phyloP scores from a whole-genome alignment of 2,113 vertebrate genomes.

The Globicephala melas region DNA sequence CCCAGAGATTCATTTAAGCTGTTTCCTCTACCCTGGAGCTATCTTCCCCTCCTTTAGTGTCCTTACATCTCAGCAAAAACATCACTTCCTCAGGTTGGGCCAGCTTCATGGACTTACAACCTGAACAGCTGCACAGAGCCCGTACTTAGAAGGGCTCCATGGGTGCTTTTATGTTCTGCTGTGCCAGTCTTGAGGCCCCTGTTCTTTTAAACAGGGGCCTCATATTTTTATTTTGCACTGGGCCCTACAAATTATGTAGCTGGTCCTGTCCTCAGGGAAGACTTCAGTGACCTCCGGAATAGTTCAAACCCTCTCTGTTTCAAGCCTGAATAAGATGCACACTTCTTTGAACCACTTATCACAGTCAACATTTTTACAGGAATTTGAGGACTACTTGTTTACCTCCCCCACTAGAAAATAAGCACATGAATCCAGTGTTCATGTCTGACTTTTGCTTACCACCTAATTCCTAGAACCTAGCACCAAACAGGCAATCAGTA shows the following conservation, averaged over 20 bases:
- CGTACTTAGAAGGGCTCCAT: neutral
- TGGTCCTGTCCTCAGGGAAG: neutral
- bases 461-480: neutral
- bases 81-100: neutral
- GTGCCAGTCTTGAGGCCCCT: neutral
- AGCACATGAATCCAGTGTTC: neutral
- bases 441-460: neutral
- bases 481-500: neutral
- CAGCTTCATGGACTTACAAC: neutral
- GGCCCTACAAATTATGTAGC: neutral
- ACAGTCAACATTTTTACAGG: neutral
- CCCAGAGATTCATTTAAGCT: neutral
- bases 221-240: neutral
- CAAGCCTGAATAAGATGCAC: neutral
- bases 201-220: neutral
- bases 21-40: neutral
- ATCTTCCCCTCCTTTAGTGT: neutral
- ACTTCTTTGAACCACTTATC: neutral
- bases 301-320: conserved; percentile 6
- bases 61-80: neutral
- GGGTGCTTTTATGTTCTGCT: neutral
- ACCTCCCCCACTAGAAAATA: neutral
- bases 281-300: neutral
- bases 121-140: neutral
- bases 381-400: neutral